A percentile compares a stretch with the other conserved stretches of the same genome.
Evolutionary conservation across 2,797 vertebrate species (phyloP).

Genomic region (Rhabdomys pumilio): DNA sequence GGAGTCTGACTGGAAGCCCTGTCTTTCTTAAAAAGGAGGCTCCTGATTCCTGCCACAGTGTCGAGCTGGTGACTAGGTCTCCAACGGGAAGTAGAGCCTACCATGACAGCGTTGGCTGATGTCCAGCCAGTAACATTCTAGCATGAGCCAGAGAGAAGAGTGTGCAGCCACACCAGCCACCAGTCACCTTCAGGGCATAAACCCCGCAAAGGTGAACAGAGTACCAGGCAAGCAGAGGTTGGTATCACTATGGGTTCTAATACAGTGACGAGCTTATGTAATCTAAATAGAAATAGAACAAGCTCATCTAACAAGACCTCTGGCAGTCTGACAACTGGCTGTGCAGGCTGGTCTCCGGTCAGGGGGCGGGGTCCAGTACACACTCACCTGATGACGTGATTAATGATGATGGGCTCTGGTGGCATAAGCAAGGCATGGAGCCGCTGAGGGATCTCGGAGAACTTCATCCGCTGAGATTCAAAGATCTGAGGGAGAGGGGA

Average conservation of each 20-base stretch:
- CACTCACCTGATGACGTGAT: conserved; percentile 98
- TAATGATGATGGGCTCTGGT: conserved; percentile 99
- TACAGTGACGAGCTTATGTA: not conserved
- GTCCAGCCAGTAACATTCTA: not conserved
- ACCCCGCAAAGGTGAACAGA: not conserved
- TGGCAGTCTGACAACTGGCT: not conserved
- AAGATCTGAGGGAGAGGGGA: conserved; percentile 93
- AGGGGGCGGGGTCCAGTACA: not conserved
- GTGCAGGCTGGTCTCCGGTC: not conserved
- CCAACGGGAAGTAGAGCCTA: not conserved
- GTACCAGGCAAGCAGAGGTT: not conserved
- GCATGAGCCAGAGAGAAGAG: not conserved
- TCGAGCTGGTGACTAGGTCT: conserved; percentile 9
- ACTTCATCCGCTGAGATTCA: conserved; percentile 98
- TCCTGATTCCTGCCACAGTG: not conserved
- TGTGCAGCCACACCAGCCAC: not conserved
- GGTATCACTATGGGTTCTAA: not conserved
- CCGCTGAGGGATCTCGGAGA: conserved; percentile 98
- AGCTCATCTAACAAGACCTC: not conserved
- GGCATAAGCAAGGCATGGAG: conserved; percentile 99
- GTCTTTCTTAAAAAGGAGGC: not conserved
- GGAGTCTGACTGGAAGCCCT: not conserved
- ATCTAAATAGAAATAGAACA: not conserved
- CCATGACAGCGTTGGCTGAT: not conserved
- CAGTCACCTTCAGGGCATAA: not conserved